Evolutionary conservation across 2,113 vertebrate species (phyloP), one percentile per base, ranked within the genome.

Genomic region (Thalassoma bifasciatum): DNA sequence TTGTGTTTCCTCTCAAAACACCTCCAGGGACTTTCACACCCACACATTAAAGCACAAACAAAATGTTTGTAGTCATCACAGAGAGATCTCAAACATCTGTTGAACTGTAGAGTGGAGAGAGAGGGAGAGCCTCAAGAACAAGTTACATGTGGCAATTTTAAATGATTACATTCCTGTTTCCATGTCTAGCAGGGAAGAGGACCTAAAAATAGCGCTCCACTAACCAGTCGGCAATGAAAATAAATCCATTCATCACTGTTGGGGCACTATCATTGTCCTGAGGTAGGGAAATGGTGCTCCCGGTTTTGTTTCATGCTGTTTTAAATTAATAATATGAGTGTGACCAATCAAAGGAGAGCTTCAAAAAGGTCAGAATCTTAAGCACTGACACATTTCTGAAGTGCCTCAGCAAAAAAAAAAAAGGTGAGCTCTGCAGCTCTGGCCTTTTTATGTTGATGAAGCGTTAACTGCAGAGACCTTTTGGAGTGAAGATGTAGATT

Each of bases 361-460:
- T 80, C 52, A 82, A 65, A 90, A 92, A 92, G 90, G 88, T 92
- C 86, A 88, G 69, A 52, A 62, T 81, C 75, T 72, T 12, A 21
- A 62, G 44, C 68, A 63, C 54, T 73, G 67, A 72, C 77, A 82
- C 51, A 26, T 87, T 82, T 82, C 80, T 34, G 26, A 79, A 49
- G 64, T 65, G 59, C 26, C 71, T 67, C 57, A 16, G 23, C n/a
- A n/a, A n/a, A n/a, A 19, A 66, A 30, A 75, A 73, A 58, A 76
- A 74, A 84, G 63, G 74, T 83, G 65, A 59, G 23, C 57, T 69
- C 14, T 23, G 52, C 14, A 62, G 71, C 16, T 57, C 9, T 65
- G 60, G 66, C 60, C 52, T 83, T 81, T 84, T 64, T 65, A 63
- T 76, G 70, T 40, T 75, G 76, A 82, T 82, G 30, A 83, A 54